Percentiles rank a stretch among this genome's conserved stretches.
Evolutionary conservation across 2,888 invertebrate genomes (phyloP).

Genomic region (Odontothrips loti): DNA sequence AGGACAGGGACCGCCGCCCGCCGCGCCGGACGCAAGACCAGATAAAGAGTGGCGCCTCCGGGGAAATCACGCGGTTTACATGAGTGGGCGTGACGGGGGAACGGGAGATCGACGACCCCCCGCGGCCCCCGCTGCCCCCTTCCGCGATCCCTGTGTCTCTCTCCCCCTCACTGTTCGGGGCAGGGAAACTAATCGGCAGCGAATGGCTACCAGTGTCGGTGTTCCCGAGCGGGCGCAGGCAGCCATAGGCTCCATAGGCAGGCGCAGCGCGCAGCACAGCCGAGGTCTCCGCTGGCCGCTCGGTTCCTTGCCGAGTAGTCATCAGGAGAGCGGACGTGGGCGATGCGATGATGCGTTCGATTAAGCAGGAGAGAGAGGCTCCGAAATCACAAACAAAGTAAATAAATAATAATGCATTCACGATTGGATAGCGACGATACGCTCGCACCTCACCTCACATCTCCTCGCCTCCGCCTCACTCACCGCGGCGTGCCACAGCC

Average conservation of each 20-base stretch:
- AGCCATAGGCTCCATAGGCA: too few species aligned
- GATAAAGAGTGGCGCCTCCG: slow-evolving; percentile 21
- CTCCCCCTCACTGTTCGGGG: background rate
- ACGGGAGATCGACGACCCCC: background rate
- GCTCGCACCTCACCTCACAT: background rate
- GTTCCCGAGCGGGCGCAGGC: too few species aligned
- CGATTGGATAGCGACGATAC: background rate
- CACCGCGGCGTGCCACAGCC: background rate
- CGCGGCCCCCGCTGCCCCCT: background rate
- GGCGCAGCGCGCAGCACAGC: too few species aligned
- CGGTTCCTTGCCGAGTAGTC: too few species aligned
- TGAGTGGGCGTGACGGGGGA: background rate
- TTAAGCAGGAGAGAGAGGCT: background rate
- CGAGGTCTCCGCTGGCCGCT: too few species aligned
- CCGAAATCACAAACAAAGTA: background rate
- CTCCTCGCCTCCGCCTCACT: background rate
- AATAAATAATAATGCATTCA: slow-evolving; percentile 25
- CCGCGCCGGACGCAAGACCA: background rate
- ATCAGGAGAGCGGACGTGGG: background rate
- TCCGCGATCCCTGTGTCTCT: background rate
- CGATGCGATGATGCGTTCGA: background rate
- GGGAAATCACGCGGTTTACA: slow-evolving; percentile 19
- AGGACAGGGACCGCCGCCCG: background rate
- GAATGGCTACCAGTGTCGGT: too few species aligned
- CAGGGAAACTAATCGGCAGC: too few species aligned